These are phyloP conservation scores for Cryptoprocta ferox DNA, from an alignment of 2,797 vertebrate species.

Conservation along the genomic window DNA sequence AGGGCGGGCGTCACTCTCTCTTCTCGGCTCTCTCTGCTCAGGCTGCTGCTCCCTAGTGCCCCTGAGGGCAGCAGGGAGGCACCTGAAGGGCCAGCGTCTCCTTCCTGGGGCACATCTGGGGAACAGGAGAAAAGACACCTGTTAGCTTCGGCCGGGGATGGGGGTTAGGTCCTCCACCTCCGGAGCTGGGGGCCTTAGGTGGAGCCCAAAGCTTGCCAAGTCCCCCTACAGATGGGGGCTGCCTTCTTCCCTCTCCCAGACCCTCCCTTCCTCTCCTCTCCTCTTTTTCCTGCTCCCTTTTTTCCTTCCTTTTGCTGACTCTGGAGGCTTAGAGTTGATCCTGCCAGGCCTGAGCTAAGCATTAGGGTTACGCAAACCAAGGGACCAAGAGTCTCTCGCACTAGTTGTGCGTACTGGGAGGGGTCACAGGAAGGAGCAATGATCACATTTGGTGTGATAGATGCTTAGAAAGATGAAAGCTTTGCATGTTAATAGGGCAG, in stretches of 20 bases:
- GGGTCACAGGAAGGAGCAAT: background rate
- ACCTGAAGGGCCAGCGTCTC: background rate
- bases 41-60: background rate
- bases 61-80: background rate
- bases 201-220: background rate
- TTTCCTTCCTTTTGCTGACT: background rate
- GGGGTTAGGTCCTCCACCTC: background rate
- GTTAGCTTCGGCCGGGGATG: background rate
- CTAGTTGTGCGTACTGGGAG: accelerated
- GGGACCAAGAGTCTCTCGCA: accelerated
- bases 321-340: background rate
- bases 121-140: conserved; percentile 32
- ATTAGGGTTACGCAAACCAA: background rate
- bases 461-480: background rate
- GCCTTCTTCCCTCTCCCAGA: background rate
- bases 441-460: background rate
- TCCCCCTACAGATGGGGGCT: background rate
- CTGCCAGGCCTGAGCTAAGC: background rate
- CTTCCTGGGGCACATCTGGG: conserved; percentile 70
- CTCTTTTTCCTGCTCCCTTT: background rate
- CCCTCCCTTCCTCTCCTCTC: accelerated
- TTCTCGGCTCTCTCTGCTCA: background rate
- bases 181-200: accelerated
- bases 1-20: background rate
- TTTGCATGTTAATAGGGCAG: background rate